Conservation (phyloP, 1,140 invertebrate genomes). For the Lysiphlebus fabarum region DNA sequence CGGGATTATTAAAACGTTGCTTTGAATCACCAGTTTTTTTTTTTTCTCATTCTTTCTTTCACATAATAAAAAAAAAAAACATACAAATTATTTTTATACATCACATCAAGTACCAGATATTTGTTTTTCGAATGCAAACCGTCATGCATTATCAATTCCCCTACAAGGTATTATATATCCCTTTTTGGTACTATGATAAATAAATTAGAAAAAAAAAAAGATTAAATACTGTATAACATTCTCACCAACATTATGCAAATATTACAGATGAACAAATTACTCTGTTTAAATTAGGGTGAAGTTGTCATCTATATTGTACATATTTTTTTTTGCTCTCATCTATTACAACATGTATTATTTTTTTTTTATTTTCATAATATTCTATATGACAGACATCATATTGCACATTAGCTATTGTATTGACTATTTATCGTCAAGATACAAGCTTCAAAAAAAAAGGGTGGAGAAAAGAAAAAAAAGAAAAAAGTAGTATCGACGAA, state of each 20-base stretch:
- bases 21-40: not conserved
- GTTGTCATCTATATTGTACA: not conserved
- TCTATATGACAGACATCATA: slow-evolving; percentile 8
- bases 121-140: not conserved
- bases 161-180: not conserved
- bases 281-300: too few relatives aligned
- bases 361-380: not conserved
- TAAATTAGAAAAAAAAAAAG: slow-evolving; percentile 14
- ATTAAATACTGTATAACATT: slow-evolving; percentile 32
- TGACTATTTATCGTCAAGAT: slow-evolving; percentile 27
- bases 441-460: slow-evolving; percentile 11
- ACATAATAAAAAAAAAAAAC: not conserved
- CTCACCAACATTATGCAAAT: slow-evolving; percentile 45
- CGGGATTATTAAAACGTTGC: slow-evolving; percentile 15
- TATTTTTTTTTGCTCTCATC: not conserved
- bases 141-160: not conserved
- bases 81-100: too few relatives aligned
- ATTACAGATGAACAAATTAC: not conserved
- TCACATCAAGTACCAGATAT: too few relatives aligned
- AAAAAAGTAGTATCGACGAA: slow-evolving; percentile 41
- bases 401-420: slow-evolving; percentile 19
- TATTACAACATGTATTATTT: not conserved
- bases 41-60: not conserved
- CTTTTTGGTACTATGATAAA: not conserved
- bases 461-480: slow-evolving; percentile 20